Percentiles rank a stretch among this genome's conserved stretches.
Evolutionary conservation across 2,888 invertebrate genomes (phyloP).

Genomic region (Coelopa pilipes): DNA sequence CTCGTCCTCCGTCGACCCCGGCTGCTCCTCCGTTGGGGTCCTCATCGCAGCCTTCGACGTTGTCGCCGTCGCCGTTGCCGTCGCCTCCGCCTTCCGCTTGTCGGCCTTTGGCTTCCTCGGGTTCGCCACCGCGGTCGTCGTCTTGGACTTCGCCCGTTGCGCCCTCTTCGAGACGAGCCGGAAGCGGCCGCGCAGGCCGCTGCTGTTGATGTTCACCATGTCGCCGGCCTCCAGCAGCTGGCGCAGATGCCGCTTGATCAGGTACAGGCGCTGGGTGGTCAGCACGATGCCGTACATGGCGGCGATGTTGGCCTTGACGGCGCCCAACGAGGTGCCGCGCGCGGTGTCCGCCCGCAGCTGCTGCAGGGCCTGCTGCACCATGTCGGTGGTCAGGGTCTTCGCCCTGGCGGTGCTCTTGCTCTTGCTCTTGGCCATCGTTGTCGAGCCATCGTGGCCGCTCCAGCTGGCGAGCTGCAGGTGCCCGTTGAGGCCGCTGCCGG

Average conservation of each 20-base stretch:
- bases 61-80: no score
- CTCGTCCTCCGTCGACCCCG: neutral
- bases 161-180: neutral
- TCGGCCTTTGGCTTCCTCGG: no score
- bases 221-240: neutral
- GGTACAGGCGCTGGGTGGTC: neutral
- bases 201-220: conserved; percentile 30
- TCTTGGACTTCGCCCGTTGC: no score
- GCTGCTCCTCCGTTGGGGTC: no score
- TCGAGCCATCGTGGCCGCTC: no score
- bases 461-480: conserved; percentile 5
- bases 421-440: neutral
- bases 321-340: conserved; percentile 28
- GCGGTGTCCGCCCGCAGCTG: neutral
- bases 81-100: no score
- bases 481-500: conserved; percentile 33
- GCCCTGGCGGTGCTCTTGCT: neutral
- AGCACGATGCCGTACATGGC: neutral
- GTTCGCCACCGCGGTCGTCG: no score
- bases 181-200: conserved; percentile 30
- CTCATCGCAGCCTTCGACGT: no score
- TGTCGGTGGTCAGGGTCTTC: no score
- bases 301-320: conserved; percentile 31
- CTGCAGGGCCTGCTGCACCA: neutral
- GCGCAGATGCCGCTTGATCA: conserved; percentile 23